Evolutionary conservation across 2,113 vertebrate genomes (phyloP).

Genomic region (Fregetta grallaria): DNA sequence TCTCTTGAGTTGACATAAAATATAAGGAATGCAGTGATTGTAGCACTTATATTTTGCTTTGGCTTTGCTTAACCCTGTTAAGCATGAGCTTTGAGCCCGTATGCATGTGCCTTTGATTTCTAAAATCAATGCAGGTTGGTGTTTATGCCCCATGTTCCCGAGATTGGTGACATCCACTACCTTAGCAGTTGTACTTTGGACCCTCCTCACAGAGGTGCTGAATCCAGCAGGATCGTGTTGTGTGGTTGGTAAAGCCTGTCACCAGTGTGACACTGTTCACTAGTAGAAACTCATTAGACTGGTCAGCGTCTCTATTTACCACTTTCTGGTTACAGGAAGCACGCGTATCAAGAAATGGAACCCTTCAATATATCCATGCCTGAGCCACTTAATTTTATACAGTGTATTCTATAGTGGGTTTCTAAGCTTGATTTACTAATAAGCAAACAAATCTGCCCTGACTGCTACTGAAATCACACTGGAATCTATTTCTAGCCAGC

Average conservation of each 20-base stretch:
- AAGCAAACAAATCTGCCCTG: neutral
- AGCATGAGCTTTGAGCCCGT: neutral
- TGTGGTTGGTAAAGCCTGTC: neutral
- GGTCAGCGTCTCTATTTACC: neutral
- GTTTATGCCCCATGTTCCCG: accelerated
- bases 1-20: neutral
- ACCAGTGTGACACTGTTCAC: neutral
- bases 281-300: neutral
- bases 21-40: neutral
- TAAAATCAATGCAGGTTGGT: too few relatives aligned
- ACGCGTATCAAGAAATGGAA: accelerated
- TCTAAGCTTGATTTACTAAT: neutral
- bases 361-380: neutral
- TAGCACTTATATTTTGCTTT: neutral
- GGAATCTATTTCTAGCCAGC: neutral
- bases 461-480: neutral
- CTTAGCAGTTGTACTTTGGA: neutral
- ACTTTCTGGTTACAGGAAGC: neutral
- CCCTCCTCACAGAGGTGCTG: accelerated
- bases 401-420: neutral
- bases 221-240: accelerated
- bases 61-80: neutral
- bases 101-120: neutral
- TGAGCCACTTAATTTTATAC: neutral
- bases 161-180: neutral